Evolutionary conservation across 1,140 invertebrate genomes (phyloP), one percentile per base, ranked within the genome.

Genomic region (Bombus cullumanus): DNA sequence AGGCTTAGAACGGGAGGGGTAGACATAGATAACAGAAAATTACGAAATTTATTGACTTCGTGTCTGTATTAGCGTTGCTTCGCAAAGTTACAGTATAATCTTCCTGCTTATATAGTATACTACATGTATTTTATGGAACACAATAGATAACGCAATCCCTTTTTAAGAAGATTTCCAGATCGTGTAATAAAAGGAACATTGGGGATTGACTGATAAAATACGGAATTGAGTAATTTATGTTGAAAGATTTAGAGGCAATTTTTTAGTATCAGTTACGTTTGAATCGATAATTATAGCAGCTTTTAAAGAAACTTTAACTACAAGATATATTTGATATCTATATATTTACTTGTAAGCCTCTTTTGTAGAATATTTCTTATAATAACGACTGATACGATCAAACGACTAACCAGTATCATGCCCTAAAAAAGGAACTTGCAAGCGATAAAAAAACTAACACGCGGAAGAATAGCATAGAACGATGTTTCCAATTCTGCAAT

Each of bases 1-100:
- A 68, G 72, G 87, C 74, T 89, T 75, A 69, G 18, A 74, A 71
- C 83, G 68, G 59, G 39, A 76, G 41, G 4, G 82, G 64, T 81
- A 78, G 75, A 69, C 62, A 53, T 57, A 57, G 75, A 75, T 88
- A 85, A 62, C 80, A 81, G 87, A 47, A 89, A 89, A 89, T 89
- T 89, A 87, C 73, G 15, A 87, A 89, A 89, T 89, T 89, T 89
- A 89, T 89, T 87, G 88, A 89, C 88, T 76, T 57, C 66, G 72
- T 37, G 9, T 76, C 57, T 68, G 76, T 62, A 72, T 66, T 71
- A 66, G 25, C n/a, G 57, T 41, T 68, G 76, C 64, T 66, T 81
- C 71, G 74, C 43, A 18, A 79, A 69, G 87, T 86, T 86, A 76
- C 68, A 62, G n/a, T 79, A 81, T 89, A 89, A 89, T 86, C 84